A percentile compares a stretch with the other conserved stretches of the same genome.
Evolutionary conservation across 35 echinoderm and acorn worm species (phyloP).

Genomic region (Patiria miniata): DNA sequence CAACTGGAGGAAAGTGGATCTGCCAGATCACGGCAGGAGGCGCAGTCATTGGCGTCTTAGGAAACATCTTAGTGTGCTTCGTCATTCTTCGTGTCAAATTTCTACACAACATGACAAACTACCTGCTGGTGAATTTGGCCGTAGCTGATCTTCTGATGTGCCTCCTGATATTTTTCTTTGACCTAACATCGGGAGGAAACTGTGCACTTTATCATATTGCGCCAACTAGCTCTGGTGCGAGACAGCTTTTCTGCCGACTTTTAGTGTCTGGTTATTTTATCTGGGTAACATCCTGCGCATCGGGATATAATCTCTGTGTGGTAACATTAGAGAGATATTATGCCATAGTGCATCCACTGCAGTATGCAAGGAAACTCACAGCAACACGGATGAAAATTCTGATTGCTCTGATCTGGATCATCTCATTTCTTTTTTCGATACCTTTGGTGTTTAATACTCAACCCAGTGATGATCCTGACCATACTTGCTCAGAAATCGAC

Average conservation of each 20-base stretch:
- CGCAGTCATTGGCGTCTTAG: neutral
- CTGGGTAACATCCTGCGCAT: neutral
- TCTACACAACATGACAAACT: neutral
- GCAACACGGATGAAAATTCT: too few species aligned
- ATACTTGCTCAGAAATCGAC: neutral
- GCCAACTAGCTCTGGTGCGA: neutral
- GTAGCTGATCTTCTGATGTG: neutral
- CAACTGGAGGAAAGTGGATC: too few species aligned
- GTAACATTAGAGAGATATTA: conserved; percentile 2
- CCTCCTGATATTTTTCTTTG: neutral
- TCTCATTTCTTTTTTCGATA: neutral
- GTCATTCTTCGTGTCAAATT: neutral
- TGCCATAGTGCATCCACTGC: too few species aligned
- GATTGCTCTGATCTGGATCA: too few species aligned
- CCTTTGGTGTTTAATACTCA: neutral
- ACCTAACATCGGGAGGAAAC: neutral
- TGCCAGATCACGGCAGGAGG: too few species aligned
- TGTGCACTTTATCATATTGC: neutral
- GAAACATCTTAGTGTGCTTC: neutral
- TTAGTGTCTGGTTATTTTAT: neutral
- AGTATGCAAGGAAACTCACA: too few species aligned
- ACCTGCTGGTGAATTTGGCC: neutral
- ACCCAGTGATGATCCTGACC: neutral
- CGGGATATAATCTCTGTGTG: neutral
- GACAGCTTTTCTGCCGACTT: neutral